Percentiles rank a stretch among this genome's conserved stretches.
Conservation (phyloP, 2,888 invertebrate species). For the Argynnis bischoffii region DNA sequence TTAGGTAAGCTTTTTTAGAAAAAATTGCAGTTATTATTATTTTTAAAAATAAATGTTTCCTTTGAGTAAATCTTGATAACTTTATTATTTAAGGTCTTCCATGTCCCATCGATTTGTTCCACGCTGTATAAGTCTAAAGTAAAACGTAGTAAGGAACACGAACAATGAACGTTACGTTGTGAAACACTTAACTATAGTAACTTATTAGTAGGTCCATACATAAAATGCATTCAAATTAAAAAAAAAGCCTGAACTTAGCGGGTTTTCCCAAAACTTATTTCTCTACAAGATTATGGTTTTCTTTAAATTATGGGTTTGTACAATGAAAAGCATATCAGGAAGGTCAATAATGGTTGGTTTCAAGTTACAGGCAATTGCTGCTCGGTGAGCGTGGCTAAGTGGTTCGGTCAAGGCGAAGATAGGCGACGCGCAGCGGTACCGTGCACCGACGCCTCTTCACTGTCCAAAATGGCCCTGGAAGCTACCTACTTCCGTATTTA, state of each 20-base stretch:
- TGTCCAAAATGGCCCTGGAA: slow-evolving; percentile 8
- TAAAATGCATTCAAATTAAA: too few species aligned
- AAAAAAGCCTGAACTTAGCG: background rate
- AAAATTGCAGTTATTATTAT: too few species aligned
- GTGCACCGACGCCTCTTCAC: slow-evolving; percentile 36
- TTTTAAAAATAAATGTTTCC: too few species aligned
- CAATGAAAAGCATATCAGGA: slow-evolving; percentile 25
- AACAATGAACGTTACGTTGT: too few species aligned
- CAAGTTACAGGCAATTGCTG: slow-evolving; percentile 33
- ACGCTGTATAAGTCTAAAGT: too few species aligned
- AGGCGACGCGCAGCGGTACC: slow-evolving; percentile 49
- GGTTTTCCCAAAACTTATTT: background rate
- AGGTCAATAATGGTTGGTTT: slow-evolving; percentile 28
- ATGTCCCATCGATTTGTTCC: too few species aligned
- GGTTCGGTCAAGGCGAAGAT: slow-evolving; percentile 61
- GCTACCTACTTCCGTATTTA: slow-evolving; percentile 43
- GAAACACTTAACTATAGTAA: too few species aligned
- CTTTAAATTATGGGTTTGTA: slow-evolving; percentile 2
- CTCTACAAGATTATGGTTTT: background rate
- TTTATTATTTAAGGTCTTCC: too few species aligned
- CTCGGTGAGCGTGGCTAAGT: slow-evolving; percentile 50
- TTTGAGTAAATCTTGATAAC: too few species aligned
- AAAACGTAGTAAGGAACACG: too few species aligned
- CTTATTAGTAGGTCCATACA: too few species aligned
- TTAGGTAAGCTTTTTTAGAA: too few species aligned